Base-by-base conservation (phyloP, 2,113 vertebrate species). In the Propithecus coquereli region DNA sequence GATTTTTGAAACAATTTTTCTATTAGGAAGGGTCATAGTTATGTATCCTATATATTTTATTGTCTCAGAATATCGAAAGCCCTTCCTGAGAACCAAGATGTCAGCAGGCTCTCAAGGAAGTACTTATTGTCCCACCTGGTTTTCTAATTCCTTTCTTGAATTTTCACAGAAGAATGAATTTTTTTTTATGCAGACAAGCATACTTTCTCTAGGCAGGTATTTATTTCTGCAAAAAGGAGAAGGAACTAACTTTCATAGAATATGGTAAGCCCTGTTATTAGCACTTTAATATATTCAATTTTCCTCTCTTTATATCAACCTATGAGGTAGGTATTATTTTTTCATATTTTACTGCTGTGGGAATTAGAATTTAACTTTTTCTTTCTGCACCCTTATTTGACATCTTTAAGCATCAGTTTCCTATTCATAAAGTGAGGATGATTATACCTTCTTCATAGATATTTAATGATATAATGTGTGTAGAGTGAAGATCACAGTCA, bases 141-240 rank as follows among this genome's bases (percentile, higher is more conserved):
- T 82, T 82, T 83, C 73, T 92, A 16, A 85, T 88, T 81, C 34
- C 17, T 93, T 71, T 79, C 22, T 61, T 84, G 32, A 57, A 80
- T 91, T 95, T 66, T 95, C 37, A 3, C 43, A 93, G 71, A 6
- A 74, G 30, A 88, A 54, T 74, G 66, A n/a, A 37, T 40, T 59
- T 87, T 73, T 37, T 40, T 71, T 92, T 52, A 77, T n/a, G 32
- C 66, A 83, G 37, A 32, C n/a, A 91, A 37, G 23, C 65, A 74
- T 91, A 52, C 27, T 54, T 93, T 96, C 45, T 90, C 8, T 71
- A 86, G n/a, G 2, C 2, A 73, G 16, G 34, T 59, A 70, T 90
- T 96, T 94, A 83, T 73, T 74, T 88, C 50, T 97, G 32, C 37
- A 96, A 77, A 94, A 16, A 87, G 30, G 23, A 87, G 30, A 71